Conservation (phyloP, 30 jellyfish, hydroid and myxozoan genomes). For the Cassiopea andromeda region DNA sequence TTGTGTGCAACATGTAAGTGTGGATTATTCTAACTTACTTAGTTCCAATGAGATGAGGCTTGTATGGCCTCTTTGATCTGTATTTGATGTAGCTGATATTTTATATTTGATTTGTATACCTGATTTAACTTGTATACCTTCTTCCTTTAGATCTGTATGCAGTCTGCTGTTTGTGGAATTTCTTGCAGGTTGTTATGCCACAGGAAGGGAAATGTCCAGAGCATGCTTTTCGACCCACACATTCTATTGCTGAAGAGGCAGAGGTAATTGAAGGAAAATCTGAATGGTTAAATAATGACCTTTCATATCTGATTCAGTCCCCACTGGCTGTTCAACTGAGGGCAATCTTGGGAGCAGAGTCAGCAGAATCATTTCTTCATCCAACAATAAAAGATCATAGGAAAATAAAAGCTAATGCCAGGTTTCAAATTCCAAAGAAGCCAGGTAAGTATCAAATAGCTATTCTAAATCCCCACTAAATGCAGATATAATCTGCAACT, state of each 20-base stretch:
- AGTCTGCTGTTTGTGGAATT: background rate
- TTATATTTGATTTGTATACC: too few species aligned
- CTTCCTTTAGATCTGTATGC: too few species aligned
- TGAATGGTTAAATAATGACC: conserved; percentile 66
- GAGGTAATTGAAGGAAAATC: conserved; percentile 24
- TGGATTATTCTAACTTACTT: too few species aligned
- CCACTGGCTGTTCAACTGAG: conserved; percentile 66
- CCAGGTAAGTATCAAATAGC: conserved; percentile 25
- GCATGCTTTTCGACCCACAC: background rate
- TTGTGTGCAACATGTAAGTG: too few species aligned
- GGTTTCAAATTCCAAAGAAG: conserved; percentile 27
- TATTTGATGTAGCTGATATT: too few species aligned
- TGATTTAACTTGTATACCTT: too few species aligned
- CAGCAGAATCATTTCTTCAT: conserved; percentile 71
- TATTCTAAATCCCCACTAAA: background rate
- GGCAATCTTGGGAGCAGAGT: conserved; percentile 48
- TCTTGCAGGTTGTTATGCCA: conserved; percentile 26
- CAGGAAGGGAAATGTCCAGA: conserved; percentile 7
- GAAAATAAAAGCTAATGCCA: conserved; percentile 36
- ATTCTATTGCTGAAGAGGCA: conserved; percentile 29
- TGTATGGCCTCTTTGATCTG: too few species aligned
- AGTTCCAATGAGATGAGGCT: too few species aligned
- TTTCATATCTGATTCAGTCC: conserved; percentile 35
- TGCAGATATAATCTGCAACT: too few species aligned
- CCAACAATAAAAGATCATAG: conserved; percentile 74